Evolutionary conservation across 1,140 invertebrate species (phyloP).

Genomic region (Heliconius hermathena): DNA sequence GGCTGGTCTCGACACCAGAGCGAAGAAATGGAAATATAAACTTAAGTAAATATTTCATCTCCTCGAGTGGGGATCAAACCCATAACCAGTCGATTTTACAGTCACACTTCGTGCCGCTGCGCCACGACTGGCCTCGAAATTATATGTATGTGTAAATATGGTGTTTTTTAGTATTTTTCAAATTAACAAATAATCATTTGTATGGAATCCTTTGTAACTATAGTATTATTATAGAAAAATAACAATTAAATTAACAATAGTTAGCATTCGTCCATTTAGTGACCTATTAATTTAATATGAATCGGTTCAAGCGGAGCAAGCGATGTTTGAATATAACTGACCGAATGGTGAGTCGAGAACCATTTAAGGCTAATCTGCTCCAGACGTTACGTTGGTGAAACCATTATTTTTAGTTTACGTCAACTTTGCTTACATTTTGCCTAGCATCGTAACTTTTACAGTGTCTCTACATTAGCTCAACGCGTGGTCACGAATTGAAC

Average conservation of each 20-base stretch:
- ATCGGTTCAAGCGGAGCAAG: slow-evolving; percentile 19
- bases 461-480: slow-evolving; percentile 22
- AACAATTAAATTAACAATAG: slow-evolving; percentile 23
- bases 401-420: slow-evolving; percentile 39
- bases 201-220: not conserved
- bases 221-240: not conserved
- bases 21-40: too few species aligned
- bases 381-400: slow-evolving; percentile 38
- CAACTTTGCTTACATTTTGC: slow-evolving; percentile 37
- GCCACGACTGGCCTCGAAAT: too few species aligned
- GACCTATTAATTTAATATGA: slow-evolving; percentile 26
- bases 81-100: too few species aligned
- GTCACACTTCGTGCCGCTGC: too few species aligned
- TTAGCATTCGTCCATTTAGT: not conserved
- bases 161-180: not conserved
- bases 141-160: too few species aligned
- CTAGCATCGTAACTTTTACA: slow-evolving; percentile 28
- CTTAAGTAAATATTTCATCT: too few species aligned
- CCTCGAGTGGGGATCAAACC: too few species aligned
- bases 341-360: not conserved
- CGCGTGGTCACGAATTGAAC: slow-evolving; percentile 35
- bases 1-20: too few species aligned
- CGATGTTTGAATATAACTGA: slow-evolving; percentile 11
- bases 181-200: not conserved
- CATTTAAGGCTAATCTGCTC: slow-evolving; percentile 38